phyloP scores from a whole-genome alignment of 92 coral and sea anemone species.

The Metridium senile region DNA sequence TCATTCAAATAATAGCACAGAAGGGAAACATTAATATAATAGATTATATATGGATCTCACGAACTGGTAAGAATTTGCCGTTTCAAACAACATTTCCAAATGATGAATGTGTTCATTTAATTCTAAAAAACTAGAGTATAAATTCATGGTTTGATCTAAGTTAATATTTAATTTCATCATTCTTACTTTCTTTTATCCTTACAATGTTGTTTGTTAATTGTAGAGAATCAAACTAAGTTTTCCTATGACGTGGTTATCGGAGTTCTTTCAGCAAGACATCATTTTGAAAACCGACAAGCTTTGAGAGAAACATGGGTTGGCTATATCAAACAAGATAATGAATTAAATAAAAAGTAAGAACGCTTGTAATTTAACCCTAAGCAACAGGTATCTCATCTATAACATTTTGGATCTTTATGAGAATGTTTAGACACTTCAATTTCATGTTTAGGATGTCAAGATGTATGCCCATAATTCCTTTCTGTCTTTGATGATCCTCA shows the following conservation, averaged over 20 bases:
- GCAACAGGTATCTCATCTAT: too few relatives aligned
- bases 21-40: constrained; percentile 4
- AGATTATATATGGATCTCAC: constrained; percentile 20
- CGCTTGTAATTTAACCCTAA: neutral
- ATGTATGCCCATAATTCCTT: too few relatives aligned
- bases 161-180: neutral
- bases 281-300: constrained; percentile 75
- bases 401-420: too few relatives aligned
- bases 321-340: constrained; percentile 33
- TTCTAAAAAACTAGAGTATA: neutral
- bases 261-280: constrained; percentile 85
- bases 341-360: constrained; percentile 43
- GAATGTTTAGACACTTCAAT: too few relatives aligned
- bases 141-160: neutral
- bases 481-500: too few relatives aligned
- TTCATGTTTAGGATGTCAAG: too few relatives aligned
- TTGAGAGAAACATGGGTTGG: constrained; percentile 94
- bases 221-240: neutral
- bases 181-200: too few relatives aligned
- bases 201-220: neutral
- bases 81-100: neutral
- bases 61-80: constrained; percentile 1
- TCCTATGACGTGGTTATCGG: constrained; percentile 83
- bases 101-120: neutral
- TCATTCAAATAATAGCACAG: constrained; percentile 15